Evolutionary conservation across 2,113 vertebrate species (phyloP).

Genomic region (Dendropsophus ebraccatus): DNA sequence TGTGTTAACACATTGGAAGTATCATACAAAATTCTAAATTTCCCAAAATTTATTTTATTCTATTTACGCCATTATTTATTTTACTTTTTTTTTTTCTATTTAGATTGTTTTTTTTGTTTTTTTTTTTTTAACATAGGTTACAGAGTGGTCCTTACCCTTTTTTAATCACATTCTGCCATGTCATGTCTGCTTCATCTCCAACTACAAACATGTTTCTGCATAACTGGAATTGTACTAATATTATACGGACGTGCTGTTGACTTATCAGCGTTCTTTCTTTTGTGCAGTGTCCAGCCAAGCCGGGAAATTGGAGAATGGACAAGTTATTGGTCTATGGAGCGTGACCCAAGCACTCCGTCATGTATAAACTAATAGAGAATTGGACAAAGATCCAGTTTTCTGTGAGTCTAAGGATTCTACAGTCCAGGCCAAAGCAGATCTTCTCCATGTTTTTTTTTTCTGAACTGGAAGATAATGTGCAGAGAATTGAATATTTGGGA

Average conservation of each 20-base stretch:
- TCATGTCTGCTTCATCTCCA: background rate
- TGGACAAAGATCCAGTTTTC: background rate
- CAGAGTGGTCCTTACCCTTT: too few species aligned
- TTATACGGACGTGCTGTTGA: constrained; percentile 13
- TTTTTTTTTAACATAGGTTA: too few species aligned
- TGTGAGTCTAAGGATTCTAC: background rate
- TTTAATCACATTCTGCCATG: background rate
- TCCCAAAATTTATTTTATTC: background rate
- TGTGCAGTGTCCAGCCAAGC: constrained; percentile 12
- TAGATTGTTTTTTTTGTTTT: background rate
- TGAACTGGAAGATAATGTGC: background rate
- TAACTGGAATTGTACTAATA: background rate
- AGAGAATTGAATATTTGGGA: background rate
- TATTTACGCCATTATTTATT: too few species aligned
- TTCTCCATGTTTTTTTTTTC: background rate
- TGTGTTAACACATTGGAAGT: too few species aligned
- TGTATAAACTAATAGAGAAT: constrained; percentile 5
- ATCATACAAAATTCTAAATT: background rate
- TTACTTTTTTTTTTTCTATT: background rate
- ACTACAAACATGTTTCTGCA: constrained; percentile 1
- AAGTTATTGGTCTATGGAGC: constrained; percentile 14
- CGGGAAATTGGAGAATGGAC: constrained; percentile 24
- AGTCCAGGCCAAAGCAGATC: background rate
- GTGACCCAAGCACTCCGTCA: background rate
- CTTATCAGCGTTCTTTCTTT: constrained; percentile 18